These are phyloP conservation scores for Peromyscus polionotus DNA, from an alignment of 2,113 vertebrate genomes.

Conservation along the genomic window DNA sequence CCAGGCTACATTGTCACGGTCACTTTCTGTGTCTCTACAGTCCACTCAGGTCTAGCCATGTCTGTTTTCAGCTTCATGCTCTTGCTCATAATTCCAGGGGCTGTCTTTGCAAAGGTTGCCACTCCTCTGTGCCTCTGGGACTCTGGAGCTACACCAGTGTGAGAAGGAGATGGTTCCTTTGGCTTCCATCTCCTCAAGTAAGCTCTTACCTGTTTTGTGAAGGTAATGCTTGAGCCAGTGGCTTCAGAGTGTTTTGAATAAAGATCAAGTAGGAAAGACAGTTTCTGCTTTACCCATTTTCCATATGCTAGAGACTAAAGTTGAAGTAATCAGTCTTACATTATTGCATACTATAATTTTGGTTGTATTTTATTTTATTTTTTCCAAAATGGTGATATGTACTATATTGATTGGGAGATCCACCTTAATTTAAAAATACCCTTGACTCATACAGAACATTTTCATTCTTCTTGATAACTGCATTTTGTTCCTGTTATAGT, in stretches of 20 bases:
- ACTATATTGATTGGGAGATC: not conserved
- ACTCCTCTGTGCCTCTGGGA: not conserved
- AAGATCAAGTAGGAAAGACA: not conserved
- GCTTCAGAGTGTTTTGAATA: not conserved
- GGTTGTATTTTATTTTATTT: not conserved
- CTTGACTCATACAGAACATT: not conserved
- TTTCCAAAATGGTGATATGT: constrained; percentile 35
- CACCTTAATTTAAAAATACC: constrained; percentile 2
- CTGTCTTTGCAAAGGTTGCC: not conserved
- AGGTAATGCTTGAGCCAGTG: not conserved
- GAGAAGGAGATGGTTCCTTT: not conserved
- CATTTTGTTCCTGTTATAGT: constrained; percentile 22
- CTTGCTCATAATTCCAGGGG: not conserved
- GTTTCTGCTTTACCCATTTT: not conserved
- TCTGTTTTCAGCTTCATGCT: not conserved
- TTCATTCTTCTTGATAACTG: constrained; percentile 11
- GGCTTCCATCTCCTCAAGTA: not conserved
- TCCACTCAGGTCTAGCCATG: not conserved
- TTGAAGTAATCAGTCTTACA: not conserved
- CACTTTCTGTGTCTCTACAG: not conserved
- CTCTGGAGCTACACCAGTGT: not conserved
- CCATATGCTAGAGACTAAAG: not conserved
- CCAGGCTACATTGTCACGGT: not conserved
- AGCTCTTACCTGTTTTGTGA: not conserved
- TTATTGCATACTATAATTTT: not conserved